Conservation (phyloP, 53 echinoderm and acorn worm species). For the Pentamera pediparva region DNA sequence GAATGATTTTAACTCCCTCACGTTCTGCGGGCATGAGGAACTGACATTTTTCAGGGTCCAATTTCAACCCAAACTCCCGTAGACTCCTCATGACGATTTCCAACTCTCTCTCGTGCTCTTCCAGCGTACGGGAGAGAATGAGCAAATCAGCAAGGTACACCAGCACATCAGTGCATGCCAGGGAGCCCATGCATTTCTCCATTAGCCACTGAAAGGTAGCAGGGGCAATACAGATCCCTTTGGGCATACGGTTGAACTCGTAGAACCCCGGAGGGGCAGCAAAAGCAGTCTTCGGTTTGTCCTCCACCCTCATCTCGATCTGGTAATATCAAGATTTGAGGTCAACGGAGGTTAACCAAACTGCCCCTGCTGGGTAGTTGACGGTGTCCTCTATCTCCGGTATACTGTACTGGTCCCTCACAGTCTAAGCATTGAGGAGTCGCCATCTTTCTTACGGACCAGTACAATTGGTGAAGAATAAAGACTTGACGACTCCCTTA, state of each 20-base stretch:
- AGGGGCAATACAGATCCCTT: constrained; percentile 50
- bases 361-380: constrained; percentile 23
- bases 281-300: constrained; percentile 51
- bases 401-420: constrained; percentile 41
- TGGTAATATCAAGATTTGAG: constrained; percentile 48
- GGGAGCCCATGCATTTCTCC: constrained; percentile 38
- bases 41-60: not conserved
- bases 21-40: too few relatives aligned
- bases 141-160: constrained; percentile 40
- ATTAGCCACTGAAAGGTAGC: constrained; percentile 44
- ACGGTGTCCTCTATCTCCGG: constrained; percentile 40
- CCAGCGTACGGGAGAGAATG: not conserved
- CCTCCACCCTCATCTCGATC: constrained; percentile 35
- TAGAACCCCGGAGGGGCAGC: constrained; percentile 53
- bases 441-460: too few relatives aligned
- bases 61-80: too few relatives aligned
- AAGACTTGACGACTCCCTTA: constrained; percentile 38
- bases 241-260: constrained; percentile 51
- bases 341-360: too few relatives aligned
- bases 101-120: constrained; percentile 6
- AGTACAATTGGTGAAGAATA: constrained; percentile 46
- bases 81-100: constrained; percentile 10
- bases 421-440: constrained; percentile 26
- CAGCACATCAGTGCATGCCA: constrained; percentile 12
- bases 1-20: too few relatives aligned